These are phyloP conservation scores for Cetoscarus ocellatus DNA, from an alignment of 2,797 vertebrate species.

Conservation along the genomic window DNA sequence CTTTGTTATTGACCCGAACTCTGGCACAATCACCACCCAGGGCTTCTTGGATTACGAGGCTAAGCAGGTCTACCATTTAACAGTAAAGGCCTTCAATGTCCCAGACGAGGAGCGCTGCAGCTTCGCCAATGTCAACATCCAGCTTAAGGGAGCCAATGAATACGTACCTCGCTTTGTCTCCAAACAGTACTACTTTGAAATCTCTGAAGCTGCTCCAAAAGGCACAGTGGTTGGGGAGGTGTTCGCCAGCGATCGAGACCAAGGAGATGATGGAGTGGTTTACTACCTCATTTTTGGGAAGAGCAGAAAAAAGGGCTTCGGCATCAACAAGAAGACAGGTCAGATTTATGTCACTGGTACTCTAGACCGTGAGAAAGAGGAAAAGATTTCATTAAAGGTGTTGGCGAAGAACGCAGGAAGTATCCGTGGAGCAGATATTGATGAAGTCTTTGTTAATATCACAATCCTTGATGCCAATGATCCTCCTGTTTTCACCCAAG, in stretches of 20 bases:
- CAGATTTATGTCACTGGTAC: conserved; percentile 93
- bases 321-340: conserved; percentile 90
- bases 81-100: conserved; percentile 96
- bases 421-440: conserved; percentile 94
- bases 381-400: conserved; percentile 93
- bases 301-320: conserved; percentile 95
- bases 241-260: conserved; percentile 97
- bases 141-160: conserved; percentile 95
- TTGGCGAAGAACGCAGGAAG: conserved; percentile 96
- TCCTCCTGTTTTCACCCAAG: conserved; percentile 93
- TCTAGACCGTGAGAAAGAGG: conserved; percentile 96
- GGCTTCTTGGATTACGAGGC: conserved; percentile 98
- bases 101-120: conserved; percentile 97
- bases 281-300: conserved; percentile 96
- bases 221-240: conserved; percentile 95
- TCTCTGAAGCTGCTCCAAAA: conserved; percentile 93
- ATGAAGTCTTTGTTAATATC: conserved; percentile 96
- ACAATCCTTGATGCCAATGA: conserved; percentile 97
- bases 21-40: conserved; percentile 95
- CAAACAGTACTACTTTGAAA: conserved; percentile 97
- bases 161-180: conserved; percentile 98
- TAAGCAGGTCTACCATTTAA: conserved; percentile 96
- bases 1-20: conserved; percentile 97
- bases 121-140: conserved; percentile 94
- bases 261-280: conserved; percentile 94